These are phyloP conservation scores for Phyllostomus discolor DNA, from an alignment of 2,113 vertebrate species.

Conservation along the genomic window DNA sequence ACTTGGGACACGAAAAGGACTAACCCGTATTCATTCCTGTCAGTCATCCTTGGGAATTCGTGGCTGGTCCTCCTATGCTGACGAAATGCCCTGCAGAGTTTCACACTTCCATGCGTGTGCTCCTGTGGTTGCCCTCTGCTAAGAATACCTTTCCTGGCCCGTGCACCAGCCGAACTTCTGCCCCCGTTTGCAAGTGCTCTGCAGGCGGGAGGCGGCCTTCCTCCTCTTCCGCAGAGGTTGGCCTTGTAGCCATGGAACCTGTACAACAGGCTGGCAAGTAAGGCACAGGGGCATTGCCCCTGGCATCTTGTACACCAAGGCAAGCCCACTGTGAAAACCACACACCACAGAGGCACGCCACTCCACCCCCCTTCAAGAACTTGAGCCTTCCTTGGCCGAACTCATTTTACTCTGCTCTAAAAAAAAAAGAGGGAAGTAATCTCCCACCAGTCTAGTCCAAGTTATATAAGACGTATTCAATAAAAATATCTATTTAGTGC, in stretches of 20 bases:
- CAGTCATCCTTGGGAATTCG: background rate
- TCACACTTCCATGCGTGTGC: background rate
- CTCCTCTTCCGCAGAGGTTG: background rate
- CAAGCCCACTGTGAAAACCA: background rate
- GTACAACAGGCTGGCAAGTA: background rate
- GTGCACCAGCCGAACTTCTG: background rate
- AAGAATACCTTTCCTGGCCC: background rate
- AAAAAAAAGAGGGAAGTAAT: background rate
- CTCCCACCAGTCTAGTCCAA: background rate
- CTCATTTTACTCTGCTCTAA: background rate
- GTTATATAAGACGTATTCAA: background rate
- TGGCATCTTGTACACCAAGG: background rate
- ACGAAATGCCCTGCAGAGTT: background rate
- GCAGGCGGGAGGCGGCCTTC: background rate
- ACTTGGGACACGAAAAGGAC: background rate
- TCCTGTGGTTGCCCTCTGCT: background rate
- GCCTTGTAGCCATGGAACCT: background rate
- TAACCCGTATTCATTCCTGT: background rate
- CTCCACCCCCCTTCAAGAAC: background rate
- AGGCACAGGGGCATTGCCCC: background rate
- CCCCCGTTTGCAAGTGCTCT: background rate
- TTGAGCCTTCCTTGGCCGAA: background rate
- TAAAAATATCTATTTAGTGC: background rate
- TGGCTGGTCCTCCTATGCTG: background rate
- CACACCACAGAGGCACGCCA: background rate